phyloP scores from a whole-genome alignment of 2,113 vertebrate genomes.

The Chaetorhynchus papuensis region DNA sequence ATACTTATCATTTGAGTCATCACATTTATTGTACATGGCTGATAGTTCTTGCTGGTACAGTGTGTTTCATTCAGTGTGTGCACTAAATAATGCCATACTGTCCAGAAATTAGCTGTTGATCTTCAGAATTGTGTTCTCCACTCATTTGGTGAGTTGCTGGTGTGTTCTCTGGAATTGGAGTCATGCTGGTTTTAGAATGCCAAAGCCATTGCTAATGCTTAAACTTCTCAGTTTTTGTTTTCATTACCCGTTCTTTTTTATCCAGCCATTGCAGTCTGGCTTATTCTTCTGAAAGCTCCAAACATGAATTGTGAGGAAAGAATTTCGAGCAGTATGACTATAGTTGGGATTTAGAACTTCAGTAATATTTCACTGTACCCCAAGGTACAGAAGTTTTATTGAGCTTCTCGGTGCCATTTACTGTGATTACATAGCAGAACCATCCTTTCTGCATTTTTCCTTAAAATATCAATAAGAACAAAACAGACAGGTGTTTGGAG shows the following conservation, averaged over 20 bases:
- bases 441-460: background rate
- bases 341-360: background rate
- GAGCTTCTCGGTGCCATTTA: background rate
- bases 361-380: background rate
- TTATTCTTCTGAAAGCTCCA: background rate
- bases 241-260: background rate
- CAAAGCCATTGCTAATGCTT: background rate
- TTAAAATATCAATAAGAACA: background rate
- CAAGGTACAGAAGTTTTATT: background rate
- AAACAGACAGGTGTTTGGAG: background rate
- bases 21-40: background rate
- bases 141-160: background rate
- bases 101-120: background rate
- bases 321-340: background rate
- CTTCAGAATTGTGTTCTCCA: background rate
- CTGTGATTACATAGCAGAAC: background rate
- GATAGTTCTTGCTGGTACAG: background rate
- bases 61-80: background rate
- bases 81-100: background rate
- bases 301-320: background rate
- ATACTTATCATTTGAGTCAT: background rate
- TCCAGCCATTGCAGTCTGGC: background rate
- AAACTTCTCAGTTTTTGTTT: background rate
- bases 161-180: background rate
- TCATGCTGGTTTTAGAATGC: background rate